These are phyloP conservation scores for Drosophila hawaiiensis DNA, from an alignment of 2,888 invertebrate genomes.

Conservation along the genomic window DNA sequence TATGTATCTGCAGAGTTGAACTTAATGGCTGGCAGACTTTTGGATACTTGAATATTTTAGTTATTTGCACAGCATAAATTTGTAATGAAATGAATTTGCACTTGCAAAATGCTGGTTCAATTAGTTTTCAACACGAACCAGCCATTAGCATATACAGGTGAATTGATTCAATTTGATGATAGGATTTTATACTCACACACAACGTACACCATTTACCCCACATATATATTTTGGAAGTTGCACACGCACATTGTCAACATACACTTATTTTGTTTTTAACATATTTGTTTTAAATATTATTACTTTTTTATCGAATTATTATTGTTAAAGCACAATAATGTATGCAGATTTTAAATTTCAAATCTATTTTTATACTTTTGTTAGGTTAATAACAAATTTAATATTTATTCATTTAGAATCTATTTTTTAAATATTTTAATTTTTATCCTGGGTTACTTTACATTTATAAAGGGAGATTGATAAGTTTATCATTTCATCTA, in stretches of 20 bases:
- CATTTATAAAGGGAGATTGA: not conserved
- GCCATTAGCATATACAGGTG: constrained; percentile 52
- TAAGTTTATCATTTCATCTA: not conserved
- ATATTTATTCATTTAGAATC: not conserved
- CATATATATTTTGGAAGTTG: not conserved
- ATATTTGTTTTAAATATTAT: not conserved
- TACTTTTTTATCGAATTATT: not conserved
- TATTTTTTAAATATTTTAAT: not conserved
- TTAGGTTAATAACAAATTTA: not conserved
- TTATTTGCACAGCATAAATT: constrained; percentile 37
- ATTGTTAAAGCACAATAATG: not conserved
- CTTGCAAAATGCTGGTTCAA: constrained; percentile 55
- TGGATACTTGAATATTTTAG: constrained; percentile 4
- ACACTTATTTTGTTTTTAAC: not conserved
- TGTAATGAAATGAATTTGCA: constrained; percentile 41
- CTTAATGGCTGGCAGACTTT: constrained; percentile 12
- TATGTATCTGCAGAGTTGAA: not conserved
- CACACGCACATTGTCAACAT: constrained; percentile 13
- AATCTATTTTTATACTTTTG: not conserved
- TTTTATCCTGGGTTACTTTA: not conserved
- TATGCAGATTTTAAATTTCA: not conserved
- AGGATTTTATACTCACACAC: not conserved
- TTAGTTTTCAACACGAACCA: constrained; percentile 59
- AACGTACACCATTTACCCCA: not conserved
- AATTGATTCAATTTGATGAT: constrained; percentile 47